Evolutionary conservation across 1,140 invertebrate genomes (phyloP), one percentile per base, ranked within the genome.

Genomic region (Drosophila quadrilineata): DNA sequence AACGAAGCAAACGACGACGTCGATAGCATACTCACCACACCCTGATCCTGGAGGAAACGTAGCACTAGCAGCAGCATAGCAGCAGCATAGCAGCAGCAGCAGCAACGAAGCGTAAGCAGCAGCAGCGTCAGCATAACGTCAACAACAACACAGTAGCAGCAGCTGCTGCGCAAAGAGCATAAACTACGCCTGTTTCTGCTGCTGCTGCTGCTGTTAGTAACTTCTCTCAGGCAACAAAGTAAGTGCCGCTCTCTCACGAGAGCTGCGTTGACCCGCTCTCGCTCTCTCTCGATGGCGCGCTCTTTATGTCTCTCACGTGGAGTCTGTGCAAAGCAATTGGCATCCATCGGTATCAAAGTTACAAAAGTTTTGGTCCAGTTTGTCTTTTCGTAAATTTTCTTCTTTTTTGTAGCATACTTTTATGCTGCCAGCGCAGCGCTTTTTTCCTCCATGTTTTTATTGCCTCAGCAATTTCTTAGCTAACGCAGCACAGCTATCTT

Each of bases 11-110:
- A 71, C 3, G 1, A 45, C 35, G 31, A 50, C 9, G 43, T 43
- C 14, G 22, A 45, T 60, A 69, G 67, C 63, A 66, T 64, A 88
- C 75, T 88, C 87, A 88, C 82, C 87, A 88, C 87, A 88, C 86
- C 86, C 87, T 88, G 75, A 88, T 84, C 74, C 77, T 88, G 79
- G 77, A 79, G 74, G 60, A 57, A 21, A n/a, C 58, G 10, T 56
- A 26, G 26, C 38, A 54, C 24, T 10, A 31, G 22, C 14, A 38
- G 21, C 36, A 49, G 16, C 45, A 24, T 29, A 41, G 26, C 6
- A n/a, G 10, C 22, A 63, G 33, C 31, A 19, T 28, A 31, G 45
- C 19, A 29, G 49, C 21, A 38, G 29, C 70, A 62, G 59, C 74
- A 67, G 19, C 70, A 74, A 71, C 75, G n/a, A n/a, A 59, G 28